Conservation (phyloP, 1,140 invertebrate genomes). For the Tetramorium parvispinum region DNA sequence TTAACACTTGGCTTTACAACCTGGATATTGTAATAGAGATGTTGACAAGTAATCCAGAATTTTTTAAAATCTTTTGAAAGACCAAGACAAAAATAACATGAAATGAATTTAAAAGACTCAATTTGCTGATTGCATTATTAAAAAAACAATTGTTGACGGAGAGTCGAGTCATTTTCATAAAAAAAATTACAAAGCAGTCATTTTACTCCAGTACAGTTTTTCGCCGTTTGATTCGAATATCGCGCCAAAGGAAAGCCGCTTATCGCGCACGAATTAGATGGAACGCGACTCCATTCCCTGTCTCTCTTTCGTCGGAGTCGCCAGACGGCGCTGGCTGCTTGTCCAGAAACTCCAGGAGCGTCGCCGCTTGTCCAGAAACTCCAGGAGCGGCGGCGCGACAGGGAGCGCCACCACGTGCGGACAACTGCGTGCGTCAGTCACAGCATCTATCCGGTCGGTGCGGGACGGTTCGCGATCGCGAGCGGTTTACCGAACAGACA, state of each 20-base stretch:
- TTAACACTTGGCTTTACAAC: too few relatives aligned
- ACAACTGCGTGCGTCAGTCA: conserved; percentile 37
- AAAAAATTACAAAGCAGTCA: neutral
- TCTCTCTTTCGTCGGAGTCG: neutral
- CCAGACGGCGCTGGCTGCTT: neutral
- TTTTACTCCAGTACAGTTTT: too few relatives aligned
- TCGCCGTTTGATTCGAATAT: neutral
- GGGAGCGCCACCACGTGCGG: conserved; percentile 35
- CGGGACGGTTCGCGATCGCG: neutral
- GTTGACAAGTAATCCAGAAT: too few relatives aligned
- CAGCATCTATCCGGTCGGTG: conserved; percentile 33
- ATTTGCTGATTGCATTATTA: too few relatives aligned
- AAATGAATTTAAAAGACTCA: too few relatives aligned
- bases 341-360: neutral
- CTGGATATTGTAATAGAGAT: too few relatives aligned
- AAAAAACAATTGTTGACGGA: too few relatives aligned
- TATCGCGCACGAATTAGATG: neutral
- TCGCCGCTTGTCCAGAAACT: neutral
- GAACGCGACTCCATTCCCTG: neutral
- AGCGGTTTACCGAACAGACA: neutral
- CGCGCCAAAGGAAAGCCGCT: neutral
- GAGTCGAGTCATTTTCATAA: neutral
- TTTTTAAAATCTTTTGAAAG: too few relatives aligned
- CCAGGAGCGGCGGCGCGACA: neutral
- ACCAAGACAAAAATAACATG: too few relatives aligned